Percentiles rank a stretch among this genome's conserved stretches.
Evolutionary conservation across 2,797 vertebrate genomes (phyloP).

Genomic region (Cichlasoma orientale): DNA sequence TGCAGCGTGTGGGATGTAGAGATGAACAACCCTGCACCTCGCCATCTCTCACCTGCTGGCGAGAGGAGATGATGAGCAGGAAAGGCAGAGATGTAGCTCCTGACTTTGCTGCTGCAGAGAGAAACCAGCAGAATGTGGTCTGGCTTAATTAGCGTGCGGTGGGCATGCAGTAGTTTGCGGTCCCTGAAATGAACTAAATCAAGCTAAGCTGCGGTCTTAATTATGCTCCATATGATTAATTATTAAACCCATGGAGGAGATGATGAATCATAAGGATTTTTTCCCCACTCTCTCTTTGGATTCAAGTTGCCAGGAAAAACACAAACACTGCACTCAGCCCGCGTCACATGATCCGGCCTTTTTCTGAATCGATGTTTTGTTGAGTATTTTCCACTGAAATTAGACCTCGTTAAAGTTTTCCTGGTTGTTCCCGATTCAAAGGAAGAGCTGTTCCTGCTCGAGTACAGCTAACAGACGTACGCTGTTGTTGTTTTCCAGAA

Average conservation of each 20-base stretch:
- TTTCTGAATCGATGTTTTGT: slow-evolving; percentile 1
- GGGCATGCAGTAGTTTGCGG: neutral
- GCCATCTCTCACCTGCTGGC: slow-evolving; percentile 51
- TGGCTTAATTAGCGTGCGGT: neutral
- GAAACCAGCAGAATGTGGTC: neutral
- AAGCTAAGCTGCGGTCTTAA: neutral
- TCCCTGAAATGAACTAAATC: neutral
- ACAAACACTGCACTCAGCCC: neutral
- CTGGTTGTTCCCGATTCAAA: neutral
- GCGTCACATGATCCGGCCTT: neutral
- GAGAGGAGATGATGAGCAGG: slow-evolving; percentile 36
- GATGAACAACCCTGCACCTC: slow-evolving; percentile 53
- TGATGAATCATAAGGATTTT: neutral
- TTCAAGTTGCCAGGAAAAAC: neutral
- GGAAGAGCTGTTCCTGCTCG: neutral
- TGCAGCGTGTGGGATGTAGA: slow-evolving; percentile 64
- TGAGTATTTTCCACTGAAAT: slow-evolving; percentile 11
- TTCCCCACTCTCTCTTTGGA: neutral
- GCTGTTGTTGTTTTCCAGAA: neutral
- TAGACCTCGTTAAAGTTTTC: neutral
- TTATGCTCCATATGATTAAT: neutral
- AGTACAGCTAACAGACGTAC: neutral
- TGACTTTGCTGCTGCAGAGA: neutral
- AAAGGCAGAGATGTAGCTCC: neutral
- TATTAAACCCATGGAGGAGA: neutral